Base-by-base conservation (phyloP, 2,888 invertebrate species). In the Tholera decimalis region DNA sequence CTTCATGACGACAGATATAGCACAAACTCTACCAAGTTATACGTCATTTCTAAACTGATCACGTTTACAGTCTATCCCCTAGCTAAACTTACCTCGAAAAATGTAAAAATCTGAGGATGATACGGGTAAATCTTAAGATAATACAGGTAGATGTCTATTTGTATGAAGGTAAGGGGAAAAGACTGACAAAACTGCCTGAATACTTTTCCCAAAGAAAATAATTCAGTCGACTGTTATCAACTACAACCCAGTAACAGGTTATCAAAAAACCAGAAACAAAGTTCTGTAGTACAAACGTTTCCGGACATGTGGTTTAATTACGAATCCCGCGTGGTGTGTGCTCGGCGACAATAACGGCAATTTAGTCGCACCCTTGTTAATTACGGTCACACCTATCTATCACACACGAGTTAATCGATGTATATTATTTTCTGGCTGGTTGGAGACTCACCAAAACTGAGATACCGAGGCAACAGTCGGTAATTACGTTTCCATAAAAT, bases 291-390 rank as follows among this genome's bases (percentile, higher is more conserved):
- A 30, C 39, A 63, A 55, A 39, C 50, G 39, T 65, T 58, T 61
- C 65, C 64, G 63, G 59, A 64, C 63, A 43, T 56, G 51, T 65
- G 65, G 51, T 72, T 79, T 81, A 79, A 81, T 83, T 81, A 75
- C 70, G 72, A 79, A 77, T 82, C 79, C 78, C 70, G 41, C 71
- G 79, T 69, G 72, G 73, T 82, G 80, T 84, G 76, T 83, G 80
- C 85, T 79, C 79, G 79, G 79, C 77, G 76, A 77, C 84, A 85
- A 89, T 91, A 87, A 91, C 84, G 85, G 82, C 92, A 91, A 91
- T 91, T 90, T 88, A 84, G 91, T 80, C 92, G 74, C 92, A 84
- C 93, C 93, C 86, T 80, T 82, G 69, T 88, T 91, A 89, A 92
- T 92, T 88, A 91, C 65, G 69, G 85, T 80, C 91, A 82, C 91